Evolutionary conservation across 1,140 invertebrate species (phyloP).

Genomic region (Sogatella furcifera): DNA sequence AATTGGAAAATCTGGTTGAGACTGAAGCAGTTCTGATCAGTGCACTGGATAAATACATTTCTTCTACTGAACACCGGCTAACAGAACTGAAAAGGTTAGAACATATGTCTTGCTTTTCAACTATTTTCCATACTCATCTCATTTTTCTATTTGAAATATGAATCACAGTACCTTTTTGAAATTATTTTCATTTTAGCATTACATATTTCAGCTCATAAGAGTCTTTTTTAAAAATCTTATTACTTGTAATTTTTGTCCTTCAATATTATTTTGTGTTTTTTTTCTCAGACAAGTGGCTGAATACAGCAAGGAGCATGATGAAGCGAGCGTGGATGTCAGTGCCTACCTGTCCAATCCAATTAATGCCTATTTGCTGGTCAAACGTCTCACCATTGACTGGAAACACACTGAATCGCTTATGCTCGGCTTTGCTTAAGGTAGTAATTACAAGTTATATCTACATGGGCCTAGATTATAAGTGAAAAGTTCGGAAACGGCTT

Average conservation of each 20-base stretch:
- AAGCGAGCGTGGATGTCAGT: conserved; percentile 71
- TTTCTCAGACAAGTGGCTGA: conserved; percentile 21
- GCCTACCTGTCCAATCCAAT: too few species aligned
- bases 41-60: conserved; percentile 71
- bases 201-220: too few species aligned
- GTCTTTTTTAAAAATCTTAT: too few species aligned
- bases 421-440: conserved; percentile 59
- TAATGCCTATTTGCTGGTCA: conserved; percentile 90
- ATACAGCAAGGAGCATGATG: conserved; percentile 50
- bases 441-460: background rate
- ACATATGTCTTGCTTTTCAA: too few species aligned
- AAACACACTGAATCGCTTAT: conserved; percentile 65
- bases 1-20: conserved; percentile 77
- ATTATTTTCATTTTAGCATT: too few species aligned
- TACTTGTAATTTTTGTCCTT: too few species aligned
- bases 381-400: conserved; percentile 87
- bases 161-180: too few species aligned
- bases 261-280: background rate
- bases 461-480: too few species aligned
- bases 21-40: conserved; percentile 78
- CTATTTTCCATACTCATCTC: too few species aligned
- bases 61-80: conserved; percentile 70
- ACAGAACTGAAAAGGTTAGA: conserved; percentile 53
- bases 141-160: too few species aligned
- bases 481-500: too few species aligned